Evolutionary conservation across 2,113 vertebrate species (phyloP), one percentile per base, ranked within the genome.

Genomic region (Odocoileus hemionus): DNA sequence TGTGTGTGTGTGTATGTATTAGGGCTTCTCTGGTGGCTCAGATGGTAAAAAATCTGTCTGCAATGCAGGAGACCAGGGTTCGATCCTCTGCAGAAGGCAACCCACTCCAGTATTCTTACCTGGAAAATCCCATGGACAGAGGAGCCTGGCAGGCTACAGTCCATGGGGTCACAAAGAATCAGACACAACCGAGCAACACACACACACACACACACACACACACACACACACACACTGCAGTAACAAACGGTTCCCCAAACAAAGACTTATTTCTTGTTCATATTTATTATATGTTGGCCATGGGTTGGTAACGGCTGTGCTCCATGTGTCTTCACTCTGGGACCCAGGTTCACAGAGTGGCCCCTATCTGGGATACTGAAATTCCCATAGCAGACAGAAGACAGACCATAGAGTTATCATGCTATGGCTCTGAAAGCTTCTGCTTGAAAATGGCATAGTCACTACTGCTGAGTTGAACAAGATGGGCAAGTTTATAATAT

Each of bases 401-500:
- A 90, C 30, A 60, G 76, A 93, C 30, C 50, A 23, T 17, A 83
- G 23, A 12, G 0, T 30, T 67, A 83, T 76, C 19, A 83, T 7
- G 82, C 76, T 50, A 28, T 79, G 61, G 26, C 36, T 55, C 58
- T 93, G 39, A 91, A 86, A 93, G 14, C 7, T 78, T 86, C 33
- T 87, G 16, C 55, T 93, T 93, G 88, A 87, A 95, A 92, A 23
- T 91, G 67, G 83, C 52, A 86, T n/a, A 54, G 92, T 95, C 70
- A 89, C 45, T n/a, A 91, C 39, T 83, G 25, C 33, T 93, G 86
- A 96, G 76, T 89, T 95, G 94, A 95, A 93, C 15, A 60, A 47
- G 79, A 86, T 93, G 17, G 28, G 15, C 19, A 30, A 74, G 8
- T 80, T 28, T 89, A 89, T 70, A 70, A 70, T 39, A 74, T 39